Evolutionary conservation across 2,888 invertebrate species (phyloP).

Genomic region (Pterostichus madidus): DNA sequence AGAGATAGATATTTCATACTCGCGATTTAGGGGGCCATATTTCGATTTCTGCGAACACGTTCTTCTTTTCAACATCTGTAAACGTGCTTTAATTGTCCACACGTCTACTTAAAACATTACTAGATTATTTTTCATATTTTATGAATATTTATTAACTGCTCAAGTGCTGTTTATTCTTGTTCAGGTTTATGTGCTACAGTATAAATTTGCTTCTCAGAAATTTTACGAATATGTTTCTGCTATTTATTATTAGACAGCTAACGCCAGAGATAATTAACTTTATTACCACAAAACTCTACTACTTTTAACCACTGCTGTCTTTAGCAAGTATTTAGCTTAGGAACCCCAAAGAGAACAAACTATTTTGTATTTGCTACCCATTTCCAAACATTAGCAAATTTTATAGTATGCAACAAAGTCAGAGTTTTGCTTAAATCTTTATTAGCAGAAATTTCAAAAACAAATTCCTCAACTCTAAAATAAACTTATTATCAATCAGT

Average conservation of each 20-base stretch:
- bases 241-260: slow-evolving; percentile 14
- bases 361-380: no score
- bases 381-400: no score
- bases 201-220: slow-evolving; percentile 32
- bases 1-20: slow-evolving; percentile 29
- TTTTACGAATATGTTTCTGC: slow-evolving; percentile 33
- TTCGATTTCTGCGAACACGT: slow-evolving; percentile 50
- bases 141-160: slow-evolving; percentile 46
- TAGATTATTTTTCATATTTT: slow-evolving; percentile 49
- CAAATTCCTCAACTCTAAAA: no score
- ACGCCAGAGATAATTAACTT: not conserved
- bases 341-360: no score
- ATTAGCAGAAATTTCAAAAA: no score
- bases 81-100: slow-evolving; percentile 34
- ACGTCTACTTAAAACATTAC: slow-evolving; percentile 44
- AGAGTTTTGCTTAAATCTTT: no score
- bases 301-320: no score
- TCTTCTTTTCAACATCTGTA: slow-evolving; percentile 22
- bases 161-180: slow-evolving; percentile 32
- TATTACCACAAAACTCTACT: no score
- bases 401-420: no score
- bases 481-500: no score
- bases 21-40: slow-evolving; percentile 60
- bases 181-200: slow-evolving; percentile 16
- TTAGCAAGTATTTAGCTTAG: no score